Evolutionary conservation across 92 coral and sea anemone genomes (phyloP).

Genomic region (Palythoa caribaeorum): DNA sequence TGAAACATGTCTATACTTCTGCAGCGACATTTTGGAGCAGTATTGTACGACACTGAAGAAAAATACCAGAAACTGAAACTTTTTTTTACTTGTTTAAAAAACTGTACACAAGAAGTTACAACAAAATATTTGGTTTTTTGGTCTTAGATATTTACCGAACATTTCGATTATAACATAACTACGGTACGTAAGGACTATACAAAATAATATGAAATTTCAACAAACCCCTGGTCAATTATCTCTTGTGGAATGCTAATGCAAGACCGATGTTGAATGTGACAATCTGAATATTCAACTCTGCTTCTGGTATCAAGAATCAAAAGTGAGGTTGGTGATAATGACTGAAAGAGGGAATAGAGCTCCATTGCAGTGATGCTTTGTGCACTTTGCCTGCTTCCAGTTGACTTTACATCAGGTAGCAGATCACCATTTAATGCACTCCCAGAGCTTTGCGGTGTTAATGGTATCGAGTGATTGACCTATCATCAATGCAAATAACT

Average conservation of each 20-base stretch:
- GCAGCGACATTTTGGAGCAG: too few relatives aligned
- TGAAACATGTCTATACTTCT: too few relatives aligned
- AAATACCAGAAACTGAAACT: too few relatives aligned
- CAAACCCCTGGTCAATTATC: constrained; percentile 86
- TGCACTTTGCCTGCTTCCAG: background rate
- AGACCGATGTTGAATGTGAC: constrained; percentile 70
- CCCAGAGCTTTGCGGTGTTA: constrained; percentile 70
- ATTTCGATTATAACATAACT: too few relatives aligned
- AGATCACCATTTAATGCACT: constrained; percentile 60
- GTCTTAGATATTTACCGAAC: too few relatives aligned
- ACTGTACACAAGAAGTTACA: too few relatives aligned
- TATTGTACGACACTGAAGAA: too few relatives aligned
- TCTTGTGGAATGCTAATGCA: constrained; percentile 93
- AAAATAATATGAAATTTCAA: background rate
- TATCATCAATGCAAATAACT: constrained; percentile 15
- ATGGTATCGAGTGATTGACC: constrained; percentile 81
- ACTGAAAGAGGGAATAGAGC: constrained; percentile 68
- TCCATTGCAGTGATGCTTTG: constrained; percentile 71
- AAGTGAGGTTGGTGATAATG: constrained; percentile 45
- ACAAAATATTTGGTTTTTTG: too few relatives aligned
- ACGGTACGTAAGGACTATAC: background rate
- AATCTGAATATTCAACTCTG: constrained; percentile 64
- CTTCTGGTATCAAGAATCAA: constrained; percentile 87
- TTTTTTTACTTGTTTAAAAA: too few relatives aligned
- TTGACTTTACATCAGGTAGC: background rate